These are phyloP conservation scores for Poecile atricapillus DNA, from an alignment of 2,113 vertebrate species.

Conservation along the genomic window DNA sequence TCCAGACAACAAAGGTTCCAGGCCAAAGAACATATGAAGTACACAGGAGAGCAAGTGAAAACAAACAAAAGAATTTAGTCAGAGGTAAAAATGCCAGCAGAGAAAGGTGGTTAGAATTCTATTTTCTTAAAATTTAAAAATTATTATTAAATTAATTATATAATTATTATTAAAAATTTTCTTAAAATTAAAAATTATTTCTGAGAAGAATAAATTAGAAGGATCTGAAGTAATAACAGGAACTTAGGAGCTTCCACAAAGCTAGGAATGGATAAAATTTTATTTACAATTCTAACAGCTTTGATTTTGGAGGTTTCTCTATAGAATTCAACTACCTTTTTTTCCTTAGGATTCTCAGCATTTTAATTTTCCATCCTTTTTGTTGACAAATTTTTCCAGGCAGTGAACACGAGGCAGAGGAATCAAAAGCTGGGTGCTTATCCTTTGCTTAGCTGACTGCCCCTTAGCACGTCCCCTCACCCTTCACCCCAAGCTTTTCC, in stretches of 20 bases:
- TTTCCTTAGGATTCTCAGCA: background rate
- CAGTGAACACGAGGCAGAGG: background rate
- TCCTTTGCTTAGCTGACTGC: background rate
- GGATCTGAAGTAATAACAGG: background rate
- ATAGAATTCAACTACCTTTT: background rate
- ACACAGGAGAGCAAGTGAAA: background rate
- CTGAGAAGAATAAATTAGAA: background rate
- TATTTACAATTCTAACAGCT: background rate
- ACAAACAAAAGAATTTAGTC: background rate
- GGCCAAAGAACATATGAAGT: fast-evolving
- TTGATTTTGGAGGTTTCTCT: background rate
- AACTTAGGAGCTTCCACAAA: background rate
- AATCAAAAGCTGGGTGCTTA: background rate
- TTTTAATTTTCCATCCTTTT: background rate
- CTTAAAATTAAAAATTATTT: background rate
- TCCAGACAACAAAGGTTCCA: background rate
- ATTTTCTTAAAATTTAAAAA: background rate
- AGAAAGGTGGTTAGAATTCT: background rate
- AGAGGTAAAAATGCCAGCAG: background rate
- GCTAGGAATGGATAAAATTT: background rate
- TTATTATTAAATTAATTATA: too few relatives aligned
- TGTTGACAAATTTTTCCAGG: background rate
- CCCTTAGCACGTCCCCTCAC: background rate
- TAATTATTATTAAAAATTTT: too few relatives aligned
- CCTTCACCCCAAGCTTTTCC: background rate